These are phyloP conservation scores for Rutilus rutilus DNA, from an alignment of 2,113 vertebrate species.

Conservation along the genomic window DNA sequence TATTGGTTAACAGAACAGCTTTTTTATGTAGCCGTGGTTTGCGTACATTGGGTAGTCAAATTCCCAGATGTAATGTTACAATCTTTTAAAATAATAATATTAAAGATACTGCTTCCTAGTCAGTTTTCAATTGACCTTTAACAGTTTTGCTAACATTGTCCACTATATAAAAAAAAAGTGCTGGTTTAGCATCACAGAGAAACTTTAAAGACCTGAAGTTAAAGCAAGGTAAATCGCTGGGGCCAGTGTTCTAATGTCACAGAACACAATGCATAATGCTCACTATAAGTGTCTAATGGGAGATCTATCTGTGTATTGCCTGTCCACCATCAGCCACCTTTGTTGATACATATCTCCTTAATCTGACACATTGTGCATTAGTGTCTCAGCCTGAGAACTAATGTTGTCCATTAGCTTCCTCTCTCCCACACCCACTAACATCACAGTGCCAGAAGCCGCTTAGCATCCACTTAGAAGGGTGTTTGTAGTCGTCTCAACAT, in stretches of 20 bases:
- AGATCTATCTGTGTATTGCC: constrained; percentile 46
- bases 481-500: constrained; percentile 37
- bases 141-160: constrained; percentile 1
- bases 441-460: constrained; percentile 35
- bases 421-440: constrained; percentile 39
- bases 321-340: constrained; percentile 57
- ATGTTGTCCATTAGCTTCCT: constrained; percentile 55
- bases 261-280: constrained; percentile 52
- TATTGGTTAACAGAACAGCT: neutral
- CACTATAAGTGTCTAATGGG: constrained; percentile 49
- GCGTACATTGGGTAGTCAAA: neutral
- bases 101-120: neutral
- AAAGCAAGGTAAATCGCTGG: neutral
- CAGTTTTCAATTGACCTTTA: neutral
- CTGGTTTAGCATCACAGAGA: constrained; percentile 45
- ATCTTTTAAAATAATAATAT: neutral
- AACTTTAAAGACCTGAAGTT: neutral
- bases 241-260: constrained; percentile 26
- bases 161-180: neutral
- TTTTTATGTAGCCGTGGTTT: neutral
- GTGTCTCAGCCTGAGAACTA: constrained; percentile 52
- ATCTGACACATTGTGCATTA: constrained; percentile 59
- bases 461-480: constrained; percentile 51
- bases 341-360: constrained; percentile 60
- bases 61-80: neutral